phyloP scores from a whole-genome alignment of 2,797 vertebrate species.

The Clarias platycephalus region DNA sequence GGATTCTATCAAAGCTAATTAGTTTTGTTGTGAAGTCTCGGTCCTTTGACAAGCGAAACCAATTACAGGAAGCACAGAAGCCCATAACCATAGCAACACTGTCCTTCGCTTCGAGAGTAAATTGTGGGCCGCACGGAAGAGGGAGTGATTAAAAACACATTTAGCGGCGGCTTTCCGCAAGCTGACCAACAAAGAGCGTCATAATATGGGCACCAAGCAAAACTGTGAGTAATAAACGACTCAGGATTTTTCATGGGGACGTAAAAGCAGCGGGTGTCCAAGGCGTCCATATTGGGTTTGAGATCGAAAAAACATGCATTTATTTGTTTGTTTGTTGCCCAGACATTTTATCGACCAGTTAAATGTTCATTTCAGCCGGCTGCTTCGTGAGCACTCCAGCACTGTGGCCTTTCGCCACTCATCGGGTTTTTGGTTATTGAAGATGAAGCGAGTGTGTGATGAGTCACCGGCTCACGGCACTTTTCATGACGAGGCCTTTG shows the following conservation, averaged over 20 bases:
- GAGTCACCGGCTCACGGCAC: slow-evolving; percentile 70
- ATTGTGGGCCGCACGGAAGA: slow-evolving; percentile 1
- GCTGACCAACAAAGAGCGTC: slow-evolving; percentile 20
- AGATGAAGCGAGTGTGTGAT: slow-evolving; percentile 59
- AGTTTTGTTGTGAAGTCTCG: slow-evolving; percentile 64
- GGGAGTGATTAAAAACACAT: slow-evolving; percentile 26
- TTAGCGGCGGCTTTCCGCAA: slow-evolving; percentile 23
- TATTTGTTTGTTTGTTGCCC: background rate
- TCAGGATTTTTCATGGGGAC: background rate
- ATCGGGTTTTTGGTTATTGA: slow-evolving; percentile 46
- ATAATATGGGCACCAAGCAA: background rate
- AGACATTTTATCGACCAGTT: background rate
- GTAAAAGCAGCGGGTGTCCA: background rate
- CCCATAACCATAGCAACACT: slow-evolving; percentile 71
- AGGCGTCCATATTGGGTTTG: background rate
- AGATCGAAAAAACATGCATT: background rate
- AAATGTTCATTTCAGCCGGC: slow-evolving; percentile 47
- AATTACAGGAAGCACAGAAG: slow-evolving; percentile 66
- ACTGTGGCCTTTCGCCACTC: background rate
- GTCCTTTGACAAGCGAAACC: slow-evolving; percentile 61
- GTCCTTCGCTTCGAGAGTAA: slow-evolving; percentile 14
- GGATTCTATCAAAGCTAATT: slow-evolving; percentile 63
- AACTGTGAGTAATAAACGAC: background rate
- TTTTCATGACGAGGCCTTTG: slow-evolving; percentile 58
- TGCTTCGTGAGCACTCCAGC: slow-evolving; percentile 11